Percentiles rank a stretch among this genome's conserved stretches.
Evolutionary conservation across 2,888 invertebrate species (phyloP).

Genomic region (Ceriagrion tenellum): DNA sequence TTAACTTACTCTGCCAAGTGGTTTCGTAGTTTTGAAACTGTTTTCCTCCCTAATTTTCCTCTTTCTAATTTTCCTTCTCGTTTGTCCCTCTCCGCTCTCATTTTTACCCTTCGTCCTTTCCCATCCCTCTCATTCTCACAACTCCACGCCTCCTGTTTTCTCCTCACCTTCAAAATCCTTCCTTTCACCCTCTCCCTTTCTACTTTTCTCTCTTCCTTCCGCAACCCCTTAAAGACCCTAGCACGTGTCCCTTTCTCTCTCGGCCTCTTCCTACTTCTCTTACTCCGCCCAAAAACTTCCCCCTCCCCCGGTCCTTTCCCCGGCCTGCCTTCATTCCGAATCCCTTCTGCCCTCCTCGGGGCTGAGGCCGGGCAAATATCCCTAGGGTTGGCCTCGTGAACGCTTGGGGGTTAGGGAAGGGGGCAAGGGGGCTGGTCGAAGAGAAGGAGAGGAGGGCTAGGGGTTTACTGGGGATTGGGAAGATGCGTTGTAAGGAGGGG

Average conservation of each 20-base stretch:
- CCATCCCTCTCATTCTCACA: background rate
- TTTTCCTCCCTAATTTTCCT: background rate
- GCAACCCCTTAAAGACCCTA: background rate
- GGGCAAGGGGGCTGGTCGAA: background rate
- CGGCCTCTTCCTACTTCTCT: background rate
- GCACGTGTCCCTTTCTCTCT: background rate
- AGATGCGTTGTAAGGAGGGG: background rate
- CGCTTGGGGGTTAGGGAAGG: background rate
- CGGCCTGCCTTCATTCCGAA: constrained; percentile 27
- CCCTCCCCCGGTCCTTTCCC: background rate
- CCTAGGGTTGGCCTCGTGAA: constrained; percentile 8
- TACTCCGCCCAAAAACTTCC: background rate
- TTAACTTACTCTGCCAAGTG: no score
- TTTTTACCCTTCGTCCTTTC: background rate
- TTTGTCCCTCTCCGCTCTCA: background rate
- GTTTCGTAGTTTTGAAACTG: no score
- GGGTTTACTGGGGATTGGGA: background rate
- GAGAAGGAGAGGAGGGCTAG: no score
- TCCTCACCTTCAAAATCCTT: background rate
- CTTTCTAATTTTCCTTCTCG: background rate
- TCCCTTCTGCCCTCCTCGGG: background rate
- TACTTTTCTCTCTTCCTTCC: background rate
- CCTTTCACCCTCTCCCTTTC: background rate
- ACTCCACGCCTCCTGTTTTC: background rate
- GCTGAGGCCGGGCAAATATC: constrained; percentile 52